Evolutionary conservation across 1,140 invertebrate genomes (phyloP).

Genomic region (Brachystomella parvula): DNA sequence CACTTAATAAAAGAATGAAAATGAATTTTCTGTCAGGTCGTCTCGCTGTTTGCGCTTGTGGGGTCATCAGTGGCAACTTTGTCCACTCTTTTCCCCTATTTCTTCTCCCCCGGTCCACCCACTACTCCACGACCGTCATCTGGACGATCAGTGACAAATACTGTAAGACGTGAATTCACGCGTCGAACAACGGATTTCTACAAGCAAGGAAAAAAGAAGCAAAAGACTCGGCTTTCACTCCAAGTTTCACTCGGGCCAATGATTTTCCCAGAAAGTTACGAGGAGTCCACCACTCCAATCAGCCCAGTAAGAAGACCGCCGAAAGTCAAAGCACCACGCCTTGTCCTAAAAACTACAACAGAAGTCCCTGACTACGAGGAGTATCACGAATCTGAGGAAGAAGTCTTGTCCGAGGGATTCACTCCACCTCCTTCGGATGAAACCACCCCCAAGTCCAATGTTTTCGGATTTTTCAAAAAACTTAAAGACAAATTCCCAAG

Average conservation of each 20-base stretch:
- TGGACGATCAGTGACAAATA: neutral
- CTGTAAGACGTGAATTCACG: neutral
- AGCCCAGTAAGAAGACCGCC: neutral
- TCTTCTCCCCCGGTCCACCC: neutral
- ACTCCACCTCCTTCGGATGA: neutral
- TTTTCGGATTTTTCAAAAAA: neutral
- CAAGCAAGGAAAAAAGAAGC: neutral
- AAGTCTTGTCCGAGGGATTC: no score
- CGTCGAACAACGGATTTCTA: neutral
- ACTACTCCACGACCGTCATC: neutral
- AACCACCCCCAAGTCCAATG: neutral
- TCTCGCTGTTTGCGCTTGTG: neutral
- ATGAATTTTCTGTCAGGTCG: neutral
- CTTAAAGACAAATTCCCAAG: neutral
- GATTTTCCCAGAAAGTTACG: neutral
- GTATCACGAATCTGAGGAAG: neutral
- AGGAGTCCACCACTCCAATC: neutral
- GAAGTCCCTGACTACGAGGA: neutral
- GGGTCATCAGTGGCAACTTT: neutral
- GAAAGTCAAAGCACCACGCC: neutral
- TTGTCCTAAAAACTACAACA: neutral
- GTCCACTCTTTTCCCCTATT: neutral
- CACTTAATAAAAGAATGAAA: no score
- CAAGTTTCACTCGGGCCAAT: constrained; percentile 2
- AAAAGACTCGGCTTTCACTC: neutral